Percentiles rank a stretch among this genome's conserved stretches.
phyloP scores from a whole-genome alignment of 53 echinoderm and acorn worm species.

The Luidia sarsii region DNA sequence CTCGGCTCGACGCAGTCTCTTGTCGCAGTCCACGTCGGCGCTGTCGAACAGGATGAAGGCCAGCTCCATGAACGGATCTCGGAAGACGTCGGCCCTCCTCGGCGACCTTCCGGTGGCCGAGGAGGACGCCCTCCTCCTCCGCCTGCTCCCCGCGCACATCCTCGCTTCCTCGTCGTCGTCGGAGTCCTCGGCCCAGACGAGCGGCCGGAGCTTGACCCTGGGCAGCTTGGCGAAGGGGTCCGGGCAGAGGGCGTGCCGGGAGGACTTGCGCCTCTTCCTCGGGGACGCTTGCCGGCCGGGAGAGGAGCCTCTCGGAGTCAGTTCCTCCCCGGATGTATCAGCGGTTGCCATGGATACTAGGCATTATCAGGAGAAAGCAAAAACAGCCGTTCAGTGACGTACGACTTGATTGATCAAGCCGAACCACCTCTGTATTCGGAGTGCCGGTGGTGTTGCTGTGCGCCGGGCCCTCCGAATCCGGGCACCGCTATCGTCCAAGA shows the following conservation, averaged over 20 bases:
- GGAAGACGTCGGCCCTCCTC: slow-evolving; percentile 36
- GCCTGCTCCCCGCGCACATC: background rate
- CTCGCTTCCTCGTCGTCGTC: slow-evolving; percentile 14
- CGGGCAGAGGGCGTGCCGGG: background rate
- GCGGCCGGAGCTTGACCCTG: slow-evolving; percentile 22
- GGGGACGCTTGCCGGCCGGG: slow-evolving; percentile 8
- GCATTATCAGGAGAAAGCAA: background rate
- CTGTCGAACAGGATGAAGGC: slow-evolving; percentile 70
- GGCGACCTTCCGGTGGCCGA: slow-evolving; percentile 29
- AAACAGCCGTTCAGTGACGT: too few relatives aligned
- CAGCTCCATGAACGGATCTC: slow-evolving; percentile 71
- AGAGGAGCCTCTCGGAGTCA: slow-evolving; percentile 8
- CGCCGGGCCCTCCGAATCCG: too few relatives aligned
- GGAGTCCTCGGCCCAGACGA: slow-evolving; percentile 13
- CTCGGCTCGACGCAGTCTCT: slow-evolving; percentile 68
- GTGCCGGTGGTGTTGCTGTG: too few relatives aligned
- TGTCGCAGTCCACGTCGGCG: slow-evolving; percentile 78
- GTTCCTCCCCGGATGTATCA: slow-evolving; percentile 21
- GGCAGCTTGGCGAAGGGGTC: slow-evolving; percentile 57
- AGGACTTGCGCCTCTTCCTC: slow-evolving; percentile 24
- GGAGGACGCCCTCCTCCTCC: background rate
- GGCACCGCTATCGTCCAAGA: too few relatives aligned
- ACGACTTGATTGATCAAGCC: background rate
- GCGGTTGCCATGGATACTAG: slow-evolving; percentile 15
- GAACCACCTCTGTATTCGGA: background rate